Evolutionary conservation across 1,140 invertebrate genomes (phyloP), one percentile per base, ranked within the genome.

Genomic region (Listronotus oregonensis): DNA sequence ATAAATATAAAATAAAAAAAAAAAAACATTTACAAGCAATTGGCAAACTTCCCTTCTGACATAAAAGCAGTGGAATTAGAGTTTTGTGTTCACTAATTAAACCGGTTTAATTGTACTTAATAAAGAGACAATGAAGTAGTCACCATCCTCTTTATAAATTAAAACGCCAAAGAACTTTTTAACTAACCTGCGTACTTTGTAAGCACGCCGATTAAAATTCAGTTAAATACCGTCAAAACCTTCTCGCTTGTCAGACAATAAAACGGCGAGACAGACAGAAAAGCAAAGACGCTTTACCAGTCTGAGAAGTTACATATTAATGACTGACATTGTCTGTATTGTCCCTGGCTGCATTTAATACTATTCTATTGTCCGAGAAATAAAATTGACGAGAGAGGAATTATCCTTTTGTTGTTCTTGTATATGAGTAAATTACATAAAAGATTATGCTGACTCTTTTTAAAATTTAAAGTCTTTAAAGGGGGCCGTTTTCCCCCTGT

Each of bases 251-350:
- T 63, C 60, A 63, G 31, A 63, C 60, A 63, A 63, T 63, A 39
- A 55, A 55, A 47, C 49, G 40, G 11, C 60, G 50, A 46, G 50
- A 63, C 39, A 63, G 60, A 21, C 50, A 55, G 51, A 55, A 55
- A 52, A 18, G 50, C 50, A 50, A 61, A 61, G 58, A 61, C 60
- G 49, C 47, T 63, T 55, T 54, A 46, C 50, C 54, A 54, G 60
- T 63, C 60, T 63, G 51, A 39, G 50, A 63, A 63, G 60, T 63
- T 63, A 63, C 60, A 63, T 63, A 63, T 63, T 63, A 63, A 63
- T 63, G 60, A 54, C 50, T 46, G 42, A 63, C 60, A 63, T 63
- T 63, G 60, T 63, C 60, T 63, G 60, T 40, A 46, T 54, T 63
- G 60, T 55, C 50, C 50, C 40, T 55, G 60, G 60, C 40, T 55